Evolutionary conservation across 2,113 vertebrate species (phyloP).

Genomic region (Xiphophorus couchianus): DNA sequence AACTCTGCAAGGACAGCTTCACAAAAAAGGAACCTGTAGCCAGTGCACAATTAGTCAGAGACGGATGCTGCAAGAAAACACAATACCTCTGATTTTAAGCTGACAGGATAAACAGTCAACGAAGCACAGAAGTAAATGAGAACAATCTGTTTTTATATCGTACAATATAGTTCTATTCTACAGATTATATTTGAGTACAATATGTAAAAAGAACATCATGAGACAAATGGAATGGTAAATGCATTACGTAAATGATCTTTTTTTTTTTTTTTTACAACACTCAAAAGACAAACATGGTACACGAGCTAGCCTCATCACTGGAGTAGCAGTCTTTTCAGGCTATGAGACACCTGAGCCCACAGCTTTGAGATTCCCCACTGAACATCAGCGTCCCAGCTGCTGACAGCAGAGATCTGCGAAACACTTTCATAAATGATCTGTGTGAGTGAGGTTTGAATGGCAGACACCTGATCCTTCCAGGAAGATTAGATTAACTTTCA

Average conservation of each 20-base stretch:
- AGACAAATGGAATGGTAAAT: background rate
- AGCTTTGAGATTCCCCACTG: conserved; percentile 21
- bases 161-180: background rate
- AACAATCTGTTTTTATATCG: conserved; percentile 4
- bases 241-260: background rate
- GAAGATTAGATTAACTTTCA: too few species aligned
- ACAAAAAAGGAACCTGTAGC: conserved; percentile 57
- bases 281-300: conserved; percentile 5
- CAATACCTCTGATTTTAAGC: conserved; percentile 29
- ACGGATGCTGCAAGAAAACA: conserved; percentile 47
- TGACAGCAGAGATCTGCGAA: conserved; percentile 8
- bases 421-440: conserved; percentile 23
- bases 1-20: conserved; percentile 63
- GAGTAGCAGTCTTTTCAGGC: conserved; percentile 4
- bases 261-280: background rate
- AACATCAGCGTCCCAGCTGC: conserved; percentile 12
- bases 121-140: conserved; percentile 4
- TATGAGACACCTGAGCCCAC: conserved; percentile 17
- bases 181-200: background rate
- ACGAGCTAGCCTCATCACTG: background rate
- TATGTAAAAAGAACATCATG: background rate
- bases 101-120: conserved; percentile 28
- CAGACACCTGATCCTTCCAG: conserved; percentile 14
- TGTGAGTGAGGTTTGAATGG: too few species aligned
- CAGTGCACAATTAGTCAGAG: conserved; percentile 44